Evolutionary conservation across 1,140 invertebrate species (phyloP), one percentile per base, ranked within the genome.

Genomic region (Cydia pomonella): DNA sequence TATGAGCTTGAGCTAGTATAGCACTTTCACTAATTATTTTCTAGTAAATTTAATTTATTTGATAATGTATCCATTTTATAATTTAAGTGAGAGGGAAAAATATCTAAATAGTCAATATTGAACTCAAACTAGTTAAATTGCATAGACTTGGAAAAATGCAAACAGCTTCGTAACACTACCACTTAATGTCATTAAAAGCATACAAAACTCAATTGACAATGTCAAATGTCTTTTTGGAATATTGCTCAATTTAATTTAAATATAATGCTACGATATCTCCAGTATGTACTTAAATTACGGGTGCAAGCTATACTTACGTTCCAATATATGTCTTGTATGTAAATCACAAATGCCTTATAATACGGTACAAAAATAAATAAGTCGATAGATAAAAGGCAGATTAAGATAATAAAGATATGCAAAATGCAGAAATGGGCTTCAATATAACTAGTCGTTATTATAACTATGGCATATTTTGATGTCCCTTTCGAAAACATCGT

Each of bases 181-280:
- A 78, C 75, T 78, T 74, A 77, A 81, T 77, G 76, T 76, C 77
- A 73, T 78, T 59, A 73, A 80, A 79, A 79, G 80, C 81, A 79
- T 83, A 84, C 82, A 82, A 90, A 87, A 81, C 84, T 85, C 83
- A 85, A 86, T 89, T 83, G 86, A 86, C 84, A 73, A 78, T 75
- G 80, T 80, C 64, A 75, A 75, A 90, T 89, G 86, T 89, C 80
- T 84, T 78, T 76, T 83, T 79, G 80, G 82, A 83, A 84, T 78
- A 75, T 33, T 33, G 64, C 64, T 69, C 27, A 33, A 69, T 21
- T 69, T 33, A 41, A 69, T 69, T 69, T 38, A 33, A 69, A 33
- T 33, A 38, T 69, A 66, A 69, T 9, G 27, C 64, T 69, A 69
- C 7, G 13, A 16, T 66, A 18, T 23, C 21, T 69, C 9, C 18